These are phyloP conservation scores for Toxonevra muliebris DNA, from an alignment of 2,888 invertebrate species.

Conservation along the genomic window DNA sequence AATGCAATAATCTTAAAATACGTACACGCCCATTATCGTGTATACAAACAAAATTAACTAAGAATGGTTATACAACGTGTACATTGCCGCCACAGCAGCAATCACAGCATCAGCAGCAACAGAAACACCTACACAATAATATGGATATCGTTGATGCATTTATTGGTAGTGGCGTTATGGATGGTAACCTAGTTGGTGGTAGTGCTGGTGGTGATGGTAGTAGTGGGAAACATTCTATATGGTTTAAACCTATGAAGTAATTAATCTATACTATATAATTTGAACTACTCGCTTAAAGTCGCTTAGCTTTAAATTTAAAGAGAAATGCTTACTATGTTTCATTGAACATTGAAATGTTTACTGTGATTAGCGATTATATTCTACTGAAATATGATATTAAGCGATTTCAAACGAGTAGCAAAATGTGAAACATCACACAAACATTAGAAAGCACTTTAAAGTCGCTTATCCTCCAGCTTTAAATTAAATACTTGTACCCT, in stretches of 20 bases:
- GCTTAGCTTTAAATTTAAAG: too few relatives aligned
- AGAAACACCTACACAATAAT: constrained; percentile 29
- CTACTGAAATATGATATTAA: too few relatives aligned
- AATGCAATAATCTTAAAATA: constrained; percentile 31
- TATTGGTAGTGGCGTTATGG: too few relatives aligned
- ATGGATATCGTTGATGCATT: constrained; percentile 13
- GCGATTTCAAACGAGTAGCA: too few relatives aligned
- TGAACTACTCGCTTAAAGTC: too few relatives aligned
- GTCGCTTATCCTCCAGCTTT: too few relatives aligned
- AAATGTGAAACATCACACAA: too few relatives aligned
- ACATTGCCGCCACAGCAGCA: constrained; percentile 45
- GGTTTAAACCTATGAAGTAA: constrained; percentile 52
- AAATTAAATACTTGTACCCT: too few relatives aligned
- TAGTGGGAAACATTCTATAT: constrained; percentile 32
- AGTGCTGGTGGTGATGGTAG: not conserved
- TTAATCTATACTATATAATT: constrained; percentile 14
- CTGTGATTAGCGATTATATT: too few relatives aligned
- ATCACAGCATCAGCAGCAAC: constrained; percentile 11
- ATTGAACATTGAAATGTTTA: too few relatives aligned
- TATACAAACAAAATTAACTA: constrained; percentile 56
- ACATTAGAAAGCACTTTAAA: too few relatives aligned
- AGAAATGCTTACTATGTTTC: too few relatives aligned
- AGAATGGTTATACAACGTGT: constrained; percentile 53
- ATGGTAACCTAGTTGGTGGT: not conserved
- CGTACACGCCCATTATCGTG: constrained; percentile 49